phyloP scores from a whole-genome alignment of 2,113 vertebrate genomes.

The Gymnarchus niloticus region DNA sequence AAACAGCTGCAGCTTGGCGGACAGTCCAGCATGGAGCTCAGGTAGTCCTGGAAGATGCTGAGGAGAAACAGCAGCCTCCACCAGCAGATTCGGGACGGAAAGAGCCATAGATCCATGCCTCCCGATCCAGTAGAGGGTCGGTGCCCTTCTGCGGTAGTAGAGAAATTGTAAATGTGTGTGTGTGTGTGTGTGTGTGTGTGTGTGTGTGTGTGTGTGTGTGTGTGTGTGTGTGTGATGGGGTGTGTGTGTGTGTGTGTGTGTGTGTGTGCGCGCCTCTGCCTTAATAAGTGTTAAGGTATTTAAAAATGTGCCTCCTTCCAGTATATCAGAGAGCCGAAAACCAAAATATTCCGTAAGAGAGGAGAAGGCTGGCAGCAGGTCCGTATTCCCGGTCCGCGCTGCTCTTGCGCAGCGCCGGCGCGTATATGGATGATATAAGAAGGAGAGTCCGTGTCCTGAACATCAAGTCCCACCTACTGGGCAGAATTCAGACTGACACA shows the following conservation, averaged over 20 bases:
- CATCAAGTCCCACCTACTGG: slow-evolving; percentile 93
- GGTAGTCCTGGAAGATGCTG: slow-evolving; percentile 75
- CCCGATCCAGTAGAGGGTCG: slow-evolving; percentile 37
- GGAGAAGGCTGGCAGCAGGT: slow-evolving; percentile 19
- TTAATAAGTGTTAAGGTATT: slow-evolving; percentile 48
- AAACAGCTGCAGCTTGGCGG: slow-evolving; percentile 82
- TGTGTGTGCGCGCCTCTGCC: slow-evolving; percentile 30
- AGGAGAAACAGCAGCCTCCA: slow-evolving; percentile 76
- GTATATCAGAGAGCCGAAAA: slow-evolving; percentile 44
- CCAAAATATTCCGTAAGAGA: slow-evolving; percentile 54
- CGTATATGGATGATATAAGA: slow-evolving; percentile 72
- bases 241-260: slow-evolving; percentile 52
- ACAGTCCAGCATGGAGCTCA: slow-evolving; percentile 76
- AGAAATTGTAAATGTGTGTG: slow-evolving; percentile 4
- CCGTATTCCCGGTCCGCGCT: slow-evolving; percentile 48
- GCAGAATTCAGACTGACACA: slow-evolving; percentile 84
- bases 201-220: slow-evolving; percentile 51
- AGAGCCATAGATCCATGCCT: slow-evolving; percentile 81
- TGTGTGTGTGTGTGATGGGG: slow-evolving; percentile 34
- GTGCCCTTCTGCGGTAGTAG: slow-evolving; percentile 44
- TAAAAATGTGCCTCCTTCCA: slow-evolving; percentile 56
- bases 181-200: slow-evolving; percentile 25
- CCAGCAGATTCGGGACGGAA: slow-evolving; percentile 72
- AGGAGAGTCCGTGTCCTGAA: slow-evolving; percentile 68
- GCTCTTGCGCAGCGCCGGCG: slow-evolving; percentile 54